Percentiles rank a stretch among this genome's conserved stretches.
These are phyloP conservation scores for Hofmannophila pseudospretella DNA, from an alignment of 2,888 invertebrate species.

Conservation along the genomic window DNA sequence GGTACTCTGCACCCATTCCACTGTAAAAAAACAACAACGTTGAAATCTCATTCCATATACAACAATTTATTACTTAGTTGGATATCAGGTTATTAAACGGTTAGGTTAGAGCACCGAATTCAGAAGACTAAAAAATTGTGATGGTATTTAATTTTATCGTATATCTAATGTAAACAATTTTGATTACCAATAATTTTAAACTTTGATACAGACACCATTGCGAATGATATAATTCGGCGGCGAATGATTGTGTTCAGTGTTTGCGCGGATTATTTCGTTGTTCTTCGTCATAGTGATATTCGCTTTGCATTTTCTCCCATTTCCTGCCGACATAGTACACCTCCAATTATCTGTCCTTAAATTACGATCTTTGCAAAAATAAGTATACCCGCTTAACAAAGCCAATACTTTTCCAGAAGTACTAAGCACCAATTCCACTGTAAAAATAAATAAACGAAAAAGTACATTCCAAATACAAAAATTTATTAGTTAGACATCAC, in stretches of 20 bases:
- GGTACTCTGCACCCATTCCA: conserved; percentile 22
- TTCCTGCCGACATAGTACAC: background rate
- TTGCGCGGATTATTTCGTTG: conserved; percentile 10
- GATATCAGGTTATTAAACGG: too few species aligned
- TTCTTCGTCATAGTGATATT: conserved; percentile 24
- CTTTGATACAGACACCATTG: conserved; percentile 11
- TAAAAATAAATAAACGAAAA: background rate
- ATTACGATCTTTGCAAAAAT: conserved; percentile 11
- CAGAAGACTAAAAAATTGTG: too few species aligned
- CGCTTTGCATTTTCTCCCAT: conserved; percentile 14
- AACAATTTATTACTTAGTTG: too few species aligned
- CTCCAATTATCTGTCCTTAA: background rate
- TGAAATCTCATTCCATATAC: too few species aligned
- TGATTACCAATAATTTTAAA: too few species aligned
- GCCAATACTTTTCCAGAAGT: conserved; percentile 23
- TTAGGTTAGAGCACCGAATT: too few species aligned
- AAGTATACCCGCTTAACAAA: conserved; percentile 19
- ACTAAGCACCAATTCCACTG: conserved; percentile 23
- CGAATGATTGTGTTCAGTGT: conserved; percentile 16
- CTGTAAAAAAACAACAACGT: too few species aligned
- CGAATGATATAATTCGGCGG: conserved; percentile 16
- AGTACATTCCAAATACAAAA: background rate
- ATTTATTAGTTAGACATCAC: background rate
- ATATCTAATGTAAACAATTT: too few species aligned
- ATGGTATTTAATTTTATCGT: too few species aligned